Evolutionary conservation across 37 sponge, comb jelly and placozoan genomes (phyloP), one percentile per base, ranked within the genome.

Genomic region (Spongia lamella): DNA sequence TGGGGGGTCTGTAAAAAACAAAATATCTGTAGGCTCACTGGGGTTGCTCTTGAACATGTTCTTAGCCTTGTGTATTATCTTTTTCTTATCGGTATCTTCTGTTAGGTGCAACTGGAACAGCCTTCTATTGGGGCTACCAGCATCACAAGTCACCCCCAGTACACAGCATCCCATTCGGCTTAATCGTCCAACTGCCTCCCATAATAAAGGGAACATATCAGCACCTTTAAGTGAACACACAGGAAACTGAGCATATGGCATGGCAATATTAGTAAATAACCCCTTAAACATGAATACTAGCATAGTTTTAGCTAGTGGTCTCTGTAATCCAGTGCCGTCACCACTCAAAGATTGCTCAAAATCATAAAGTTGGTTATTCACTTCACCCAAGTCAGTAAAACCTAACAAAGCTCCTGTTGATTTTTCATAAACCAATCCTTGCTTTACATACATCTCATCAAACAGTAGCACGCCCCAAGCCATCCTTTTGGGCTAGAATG

Each of bases 371-470:
- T 57, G 59, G 59, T 22, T 27, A 11, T 57, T 57, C 14, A 57
- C 29, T 7, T 57, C 59, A 26, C 59, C 59, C 25, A 57, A 27
- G 29, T 57, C 29, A 26, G 59, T 57, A 26, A 57, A 57, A 26
- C 59, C 59, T 15, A 57, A 27, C 27, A 57, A 27, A 14, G 59
- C 59, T 27, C 59, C 59, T 57, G 59, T 27, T 27, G 25, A 30
- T 5, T 13, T 5, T 7, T 66, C 47, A 66, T 16, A 66, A 7
- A 66, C 68, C 6, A 66, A 11, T 34, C 30, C 68, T 36, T 66
- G 31, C 30, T 39, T 36, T 36, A 66, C 14, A 14, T 66, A 22
- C 68, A 66, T 66, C 14, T 66, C 68, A 39, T 66, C 68, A 24
- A 66, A 16, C 25, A 39, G 24, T 24, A 66, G 11, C 6, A 66